Evolutionary conservation across 2,797 vertebrate genomes (phyloP).

Genomic region (Hemitrygon akajei): DNA sequence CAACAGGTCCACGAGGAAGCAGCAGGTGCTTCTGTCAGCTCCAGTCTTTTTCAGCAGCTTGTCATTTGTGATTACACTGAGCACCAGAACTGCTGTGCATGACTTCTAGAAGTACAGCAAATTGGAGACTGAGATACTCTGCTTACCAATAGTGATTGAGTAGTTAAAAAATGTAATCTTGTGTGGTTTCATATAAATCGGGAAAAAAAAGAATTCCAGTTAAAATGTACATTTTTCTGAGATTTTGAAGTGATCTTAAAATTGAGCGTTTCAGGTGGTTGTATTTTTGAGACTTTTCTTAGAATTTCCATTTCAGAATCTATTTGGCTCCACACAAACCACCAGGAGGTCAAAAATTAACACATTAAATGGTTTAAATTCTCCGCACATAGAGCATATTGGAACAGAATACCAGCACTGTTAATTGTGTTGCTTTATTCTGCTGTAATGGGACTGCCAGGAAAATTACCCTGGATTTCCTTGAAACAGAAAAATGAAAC

Average conservation of each 20-base stretch:
- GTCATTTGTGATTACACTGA: background rate
- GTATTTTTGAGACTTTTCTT: background rate
- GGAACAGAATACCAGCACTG: slow-evolving; percentile 22
- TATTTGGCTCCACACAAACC: slow-evolving; percentile 9
- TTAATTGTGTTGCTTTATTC: slow-evolving; percentile 33
- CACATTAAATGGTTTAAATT: slow-evolving; percentile 33
- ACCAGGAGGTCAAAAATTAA: slow-evolving; percentile 28
- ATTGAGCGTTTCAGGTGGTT: background rate
- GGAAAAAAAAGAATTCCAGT: background rate
- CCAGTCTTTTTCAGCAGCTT: slow-evolving; percentile 26
- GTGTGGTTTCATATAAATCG: background rate
- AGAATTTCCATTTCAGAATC: background rate
- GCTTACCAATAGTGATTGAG: background rate
- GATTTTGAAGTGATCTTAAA: background rate
- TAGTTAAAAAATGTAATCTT: background rate
- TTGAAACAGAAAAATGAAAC: slow-evolving; percentile 3
- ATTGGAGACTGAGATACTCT: background rate
- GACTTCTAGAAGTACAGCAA: slow-evolving; percentile 30
- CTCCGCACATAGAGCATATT: slow-evolving; percentile 20
- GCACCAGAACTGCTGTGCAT: slow-evolving; percentile 26
- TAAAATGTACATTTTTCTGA: background rate
- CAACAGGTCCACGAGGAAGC: background rate
- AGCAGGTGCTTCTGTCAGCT: slow-evolving; percentile 27
- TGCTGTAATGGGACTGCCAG: slow-evolving; percentile 7
- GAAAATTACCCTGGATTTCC: slow-evolving; percentile 8